Evolutionary conservation across 2,888 invertebrate species (phyloP).

Genomic region (Hesperia comma): DNA sequence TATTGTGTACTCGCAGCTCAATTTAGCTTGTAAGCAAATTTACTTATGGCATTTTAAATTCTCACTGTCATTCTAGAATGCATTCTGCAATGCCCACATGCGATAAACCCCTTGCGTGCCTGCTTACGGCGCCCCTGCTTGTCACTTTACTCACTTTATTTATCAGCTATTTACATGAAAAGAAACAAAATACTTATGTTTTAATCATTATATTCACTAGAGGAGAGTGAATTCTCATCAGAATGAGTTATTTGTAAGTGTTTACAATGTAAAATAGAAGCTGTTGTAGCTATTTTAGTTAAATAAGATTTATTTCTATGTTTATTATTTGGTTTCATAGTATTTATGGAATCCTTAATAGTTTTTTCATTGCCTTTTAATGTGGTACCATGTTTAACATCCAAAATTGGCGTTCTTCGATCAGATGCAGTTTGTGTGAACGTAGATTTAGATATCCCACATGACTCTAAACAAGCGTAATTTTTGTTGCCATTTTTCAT

Average conservation of each 20-base stretch:
- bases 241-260: constrained; percentile 25
- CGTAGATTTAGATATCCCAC: constrained; percentile 48
- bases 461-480: constrained; percentile 58
- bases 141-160: too few relatives aligned
- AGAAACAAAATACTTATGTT: neutral
- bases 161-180: too few relatives aligned
- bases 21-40: too few relatives aligned
- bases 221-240: constrained; percentile 12
- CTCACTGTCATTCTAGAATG: too few relatives aligned
- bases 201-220: constrained; percentile 20
- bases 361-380: neutral
- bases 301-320: neutral
- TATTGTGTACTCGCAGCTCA: too few relatives aligned
- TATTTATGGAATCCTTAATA: neutral
- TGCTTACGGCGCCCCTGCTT: too few relatives aligned
- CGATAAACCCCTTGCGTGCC: too few relatives aligned
- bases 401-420: neutral
- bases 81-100: too few relatives aligned
- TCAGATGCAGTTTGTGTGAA: neutral
- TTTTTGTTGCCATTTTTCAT: constrained; percentile 58
- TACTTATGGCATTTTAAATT: too few relatives aligned
- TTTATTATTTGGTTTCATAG: neutral
- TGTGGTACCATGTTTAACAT: too few relatives aligned
- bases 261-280: neutral
- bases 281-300: neutral